A percentile compares a stretch with the other conserved stretches of the same genome.
Evolutionary conservation across 2,888 invertebrate species (phyloP).

Genomic region (Nebria salina): DNA sequence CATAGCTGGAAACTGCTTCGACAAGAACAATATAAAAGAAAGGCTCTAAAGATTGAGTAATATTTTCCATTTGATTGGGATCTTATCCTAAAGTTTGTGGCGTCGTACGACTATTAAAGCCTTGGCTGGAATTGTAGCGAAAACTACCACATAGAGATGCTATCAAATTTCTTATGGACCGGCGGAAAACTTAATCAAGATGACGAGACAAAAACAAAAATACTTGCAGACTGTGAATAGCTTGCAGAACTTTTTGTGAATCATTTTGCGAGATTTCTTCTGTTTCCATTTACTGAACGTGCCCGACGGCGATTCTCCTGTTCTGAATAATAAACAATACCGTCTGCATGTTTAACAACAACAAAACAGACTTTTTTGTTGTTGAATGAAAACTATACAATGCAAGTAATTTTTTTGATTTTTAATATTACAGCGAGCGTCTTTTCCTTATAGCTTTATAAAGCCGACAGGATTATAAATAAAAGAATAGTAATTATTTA

Average conservation of each 20-base stretch:
- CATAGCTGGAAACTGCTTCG: background rate
- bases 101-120: conserved; percentile 2
- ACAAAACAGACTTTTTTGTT: background rate
- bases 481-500: no score
- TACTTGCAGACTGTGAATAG: background rate
- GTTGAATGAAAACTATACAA: background rate
- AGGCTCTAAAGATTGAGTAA: background rate
- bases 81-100: conserved; percentile 7
- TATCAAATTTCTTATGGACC: conserved; percentile 15
- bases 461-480: no score
- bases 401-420: background rate
- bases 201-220: conserved; percentile 10
- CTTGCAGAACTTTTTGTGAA: conserved; percentile 2
- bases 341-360: background rate
- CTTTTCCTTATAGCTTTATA: background rate
- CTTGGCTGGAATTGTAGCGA: background rate
- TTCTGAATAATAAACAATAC: background rate
- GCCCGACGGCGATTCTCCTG: background rate
- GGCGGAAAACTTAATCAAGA: conserved; percentile 14
- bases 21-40: background rate
- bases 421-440: background rate
- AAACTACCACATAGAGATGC: background rate
- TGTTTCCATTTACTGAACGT: background rate
- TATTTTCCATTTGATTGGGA: conserved; percentile 12
- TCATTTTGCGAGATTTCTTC: conserved; percentile 7